Evolutionary conservation across 2,888 invertebrate genomes (phyloP).

Genomic region (Steromphala cineraria): DNA sequence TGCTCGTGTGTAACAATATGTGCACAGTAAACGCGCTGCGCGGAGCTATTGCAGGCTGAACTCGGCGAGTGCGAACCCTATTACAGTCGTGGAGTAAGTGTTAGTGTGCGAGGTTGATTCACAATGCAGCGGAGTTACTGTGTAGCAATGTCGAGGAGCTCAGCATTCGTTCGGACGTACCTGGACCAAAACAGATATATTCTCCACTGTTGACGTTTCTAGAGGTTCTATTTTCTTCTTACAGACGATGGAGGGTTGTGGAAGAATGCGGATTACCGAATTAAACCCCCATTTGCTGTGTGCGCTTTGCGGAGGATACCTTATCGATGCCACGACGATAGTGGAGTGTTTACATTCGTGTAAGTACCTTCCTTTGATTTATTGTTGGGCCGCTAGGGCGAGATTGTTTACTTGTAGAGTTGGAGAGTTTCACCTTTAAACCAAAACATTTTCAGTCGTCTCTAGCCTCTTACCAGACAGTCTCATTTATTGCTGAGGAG

Average conservation of each 20-base stretch:
- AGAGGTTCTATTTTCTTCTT: too few species aligned
- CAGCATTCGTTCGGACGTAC: too few species aligned
- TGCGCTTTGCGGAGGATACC: slow-evolving; percentile 93
- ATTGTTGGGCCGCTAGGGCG: not conserved
- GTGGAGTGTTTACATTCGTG: slow-evolving; percentile 97
- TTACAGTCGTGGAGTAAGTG: too few species aligned
- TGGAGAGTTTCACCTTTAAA: too few species aligned
- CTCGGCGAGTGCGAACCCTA: not conserved
- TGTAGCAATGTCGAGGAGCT: too few species aligned
- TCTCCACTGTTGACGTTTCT: too few species aligned
- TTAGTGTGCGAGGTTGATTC: too few species aligned
- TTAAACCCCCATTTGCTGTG: slow-evolving; percentile 94
- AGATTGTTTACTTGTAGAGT: not conserved
- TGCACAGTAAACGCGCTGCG: not conserved
- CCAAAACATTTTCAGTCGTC: too few species aligned
- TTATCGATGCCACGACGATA: slow-evolving; percentile 96
- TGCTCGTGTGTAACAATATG: not conserved
- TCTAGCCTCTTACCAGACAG: too few species aligned
- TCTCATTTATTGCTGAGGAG: too few species aligned
- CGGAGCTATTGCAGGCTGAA: not conserved
- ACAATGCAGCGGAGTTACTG: too few species aligned
- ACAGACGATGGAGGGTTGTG: not conserved
- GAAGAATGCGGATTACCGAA: slow-evolving; percentile 69
- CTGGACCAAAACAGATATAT: too few species aligned
- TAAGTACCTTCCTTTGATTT: slow-evolving; percentile 79